phyloP scores from a whole-genome alignment of 2,113 vertebrate genomes.

The Bostrychus sinensis region DNA sequence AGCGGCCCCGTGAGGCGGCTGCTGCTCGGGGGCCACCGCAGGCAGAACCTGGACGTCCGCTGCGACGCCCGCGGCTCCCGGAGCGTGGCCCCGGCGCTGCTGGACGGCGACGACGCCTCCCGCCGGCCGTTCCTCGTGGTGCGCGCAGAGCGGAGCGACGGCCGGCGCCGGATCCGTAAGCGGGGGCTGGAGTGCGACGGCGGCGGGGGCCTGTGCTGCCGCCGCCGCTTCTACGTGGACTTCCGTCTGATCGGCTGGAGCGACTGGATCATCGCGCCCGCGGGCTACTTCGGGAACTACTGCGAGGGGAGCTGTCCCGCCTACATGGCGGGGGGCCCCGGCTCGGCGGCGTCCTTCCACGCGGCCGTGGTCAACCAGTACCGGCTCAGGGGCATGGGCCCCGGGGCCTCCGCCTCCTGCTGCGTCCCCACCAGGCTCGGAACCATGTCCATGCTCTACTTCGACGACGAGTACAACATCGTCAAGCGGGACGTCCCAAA shows the following conservation, averaged over 20 bases:
- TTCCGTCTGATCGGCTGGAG: constrained; percentile 98
- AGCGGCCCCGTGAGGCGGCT: constrained; percentile 89
- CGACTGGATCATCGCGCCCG: constrained; percentile 99
- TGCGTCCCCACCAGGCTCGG: constrained; percentile 98
- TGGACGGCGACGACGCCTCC: constrained; percentile 88
- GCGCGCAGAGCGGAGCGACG: constrained; percentile 85
- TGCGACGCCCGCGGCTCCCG: constrained; percentile 91
- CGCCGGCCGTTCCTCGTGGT: constrained; percentile 95
- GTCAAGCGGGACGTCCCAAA: constrained; percentile 98
- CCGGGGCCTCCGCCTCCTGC: constrained; percentile 95
- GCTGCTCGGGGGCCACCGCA: constrained; percentile 87
- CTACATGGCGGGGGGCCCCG: constrained; percentile 95
- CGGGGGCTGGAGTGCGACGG: constrained; percentile 96
- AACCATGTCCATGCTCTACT: constrained; percentile 99
- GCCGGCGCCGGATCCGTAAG: constrained; percentile 93
- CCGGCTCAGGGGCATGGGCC: constrained; percentile 95
- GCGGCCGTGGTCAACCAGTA: constrained; percentile 98
- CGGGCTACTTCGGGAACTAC: constrained; percentile 98
- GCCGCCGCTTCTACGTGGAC: constrained; percentile 98
- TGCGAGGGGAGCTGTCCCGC: constrained; percentile 97
- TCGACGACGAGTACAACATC: constrained; percentile 98
- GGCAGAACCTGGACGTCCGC: constrained; percentile 94
- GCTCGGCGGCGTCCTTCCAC: constrained; percentile 96
- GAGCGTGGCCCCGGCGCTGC: constrained; percentile 85
- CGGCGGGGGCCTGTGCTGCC: constrained; percentile 91